Evolutionary conservation across 2,797 vertebrate genomes (phyloP), one percentile per base, ranked within the genome.

Genomic region (Avahi laniger): DNA sequence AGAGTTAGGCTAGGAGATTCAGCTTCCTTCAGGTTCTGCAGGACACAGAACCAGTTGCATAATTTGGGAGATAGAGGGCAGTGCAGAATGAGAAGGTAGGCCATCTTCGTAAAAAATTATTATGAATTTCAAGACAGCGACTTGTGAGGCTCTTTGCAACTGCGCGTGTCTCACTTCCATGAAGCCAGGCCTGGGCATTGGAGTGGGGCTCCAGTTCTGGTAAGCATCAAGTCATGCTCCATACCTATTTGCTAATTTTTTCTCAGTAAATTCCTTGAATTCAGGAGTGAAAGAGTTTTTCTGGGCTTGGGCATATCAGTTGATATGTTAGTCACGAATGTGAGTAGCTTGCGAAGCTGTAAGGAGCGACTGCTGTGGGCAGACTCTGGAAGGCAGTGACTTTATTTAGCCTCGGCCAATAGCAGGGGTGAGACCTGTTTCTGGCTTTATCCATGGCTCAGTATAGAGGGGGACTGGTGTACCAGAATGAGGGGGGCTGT

Each of bases 221-320:
- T 88, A n/a, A 91, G 24, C 24, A 33, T 13, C 30, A 73, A 54
- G 22, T n/a, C 46, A 26, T 50, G n/a, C 22, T 18, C 3, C 72
- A 20, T 20, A 65, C 33, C 9, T 12, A 78, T 72, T 92, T 89
- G 28, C n/a, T 61, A 67, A 52, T 59, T 83, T 18, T 59, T 61
- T 93, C 43, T 33, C 70, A 70, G 18, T 50, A 72, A 41, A 17
- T 41, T 75, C 35, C 65, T 70, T 22, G 30, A 93, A 33, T 95
- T 83, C 43, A 80, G 61, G 28, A 69, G 50, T 20, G 79, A 59
- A 70, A 46, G 33, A 9, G 2, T 54, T 86, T 75, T 93, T 83
- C 20, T 70, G 48, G 86, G 14, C 9, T 70, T 70, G 3, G 10
- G 8, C 28, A 72, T 35, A 26, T 93, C 73, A 48, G 28, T 70